Conservation (phyloP, 2,888 invertebrate genomes). For the Tachina lurida region DNA sequence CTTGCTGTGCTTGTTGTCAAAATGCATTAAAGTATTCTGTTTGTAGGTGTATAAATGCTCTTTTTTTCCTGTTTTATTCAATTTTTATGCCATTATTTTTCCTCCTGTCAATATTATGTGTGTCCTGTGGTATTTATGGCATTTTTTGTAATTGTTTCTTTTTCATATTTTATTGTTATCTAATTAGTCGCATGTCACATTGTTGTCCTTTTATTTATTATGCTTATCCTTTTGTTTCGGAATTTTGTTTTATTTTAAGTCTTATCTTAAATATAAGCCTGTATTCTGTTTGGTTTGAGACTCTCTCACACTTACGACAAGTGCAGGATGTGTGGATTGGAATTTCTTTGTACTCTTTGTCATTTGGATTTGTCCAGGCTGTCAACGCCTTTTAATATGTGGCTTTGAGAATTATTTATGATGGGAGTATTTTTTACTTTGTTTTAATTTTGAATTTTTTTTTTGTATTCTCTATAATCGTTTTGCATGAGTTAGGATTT, state of each 20-base stretch:
- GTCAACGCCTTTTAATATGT: conserved; percentile 74
- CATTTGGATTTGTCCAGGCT: conserved; percentile 69
- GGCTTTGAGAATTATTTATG: conserved; percentile 67
- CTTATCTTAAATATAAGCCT: not conserved
- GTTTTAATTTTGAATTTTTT: not conserved
- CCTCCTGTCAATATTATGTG: conserved; percentile 33
- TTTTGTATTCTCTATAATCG: not conserved
- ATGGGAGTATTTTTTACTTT: conserved; percentile 8
- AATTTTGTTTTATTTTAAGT: conserved; percentile 22
- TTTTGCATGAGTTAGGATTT: not conserved
- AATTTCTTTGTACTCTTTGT: conserved; percentile 33
- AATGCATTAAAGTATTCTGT: conserved; percentile 71
- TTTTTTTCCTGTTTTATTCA: conserved; percentile 43
- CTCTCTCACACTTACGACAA: conserved; percentile 58
- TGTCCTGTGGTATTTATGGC: conserved; percentile 15
- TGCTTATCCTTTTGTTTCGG: conserved; percentile 34
- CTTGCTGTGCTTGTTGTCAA: conserved; percentile 71
- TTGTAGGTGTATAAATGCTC: conserved; percentile 70
- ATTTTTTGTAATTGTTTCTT: conserved; percentile 63
- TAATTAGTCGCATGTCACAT: conserved; percentile 72
- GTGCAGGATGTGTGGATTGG: conserved; percentile 44
- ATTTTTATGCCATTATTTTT: conserved; percentile 30
- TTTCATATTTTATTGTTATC: conserved; percentile 70
- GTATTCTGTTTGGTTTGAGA: conserved; percentile 23
- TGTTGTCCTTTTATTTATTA: conserved; percentile 55